Evolutionary conservation across 2,888 invertebrate species (phyloP).

Genomic region (Lordiphosa fenestrarum): DNA sequence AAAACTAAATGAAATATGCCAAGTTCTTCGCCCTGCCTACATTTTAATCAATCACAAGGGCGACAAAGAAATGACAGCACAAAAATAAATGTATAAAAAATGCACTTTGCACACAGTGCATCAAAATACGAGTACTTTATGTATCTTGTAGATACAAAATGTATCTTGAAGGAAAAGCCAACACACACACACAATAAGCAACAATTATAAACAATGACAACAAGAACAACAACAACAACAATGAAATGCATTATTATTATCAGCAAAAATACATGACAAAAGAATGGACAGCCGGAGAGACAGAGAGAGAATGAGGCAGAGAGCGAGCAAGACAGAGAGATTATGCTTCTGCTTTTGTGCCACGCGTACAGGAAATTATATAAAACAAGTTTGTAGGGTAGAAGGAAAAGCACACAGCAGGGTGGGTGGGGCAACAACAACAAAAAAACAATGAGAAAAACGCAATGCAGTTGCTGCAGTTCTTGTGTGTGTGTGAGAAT

Average conservation of each 20-base stretch:
- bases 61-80: slow-evolving; percentile 1
- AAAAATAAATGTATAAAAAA: slow-evolving; percentile 19
- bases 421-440: background rate
- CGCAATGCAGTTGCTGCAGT: slow-evolving; percentile 52
- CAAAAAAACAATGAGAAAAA: slow-evolving; percentile 57
- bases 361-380: slow-evolving; percentile 75
- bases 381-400: slow-evolving; percentile 62
- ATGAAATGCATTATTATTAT: slow-evolving; percentile 68
- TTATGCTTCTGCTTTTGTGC: slow-evolving; percentile 64
- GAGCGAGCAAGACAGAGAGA: slow-evolving; percentile 23
- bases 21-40: background rate
- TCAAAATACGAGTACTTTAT: slow-evolving; percentile 7
- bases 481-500: slow-evolving; percentile 24
- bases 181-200: slow-evolving; percentile 36
- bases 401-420: background rate
- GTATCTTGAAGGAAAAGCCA: slow-evolving; percentile 10
- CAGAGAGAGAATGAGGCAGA: background rate
- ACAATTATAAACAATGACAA: slow-evolving; percentile 64
- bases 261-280: slow-evolving; percentile 67
- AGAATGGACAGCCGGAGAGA: slow-evolving; percentile 33
- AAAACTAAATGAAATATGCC: background rate
- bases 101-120: slow-evolving; percentile 8
- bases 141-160: slow-evolving; percentile 26
- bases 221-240: slow-evolving; percentile 30
- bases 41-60: slow-evolving; percentile 39